Conservation (phyloP, 2,797 vertebrate species). For the Parotocinclus haroldoi region DNA sequence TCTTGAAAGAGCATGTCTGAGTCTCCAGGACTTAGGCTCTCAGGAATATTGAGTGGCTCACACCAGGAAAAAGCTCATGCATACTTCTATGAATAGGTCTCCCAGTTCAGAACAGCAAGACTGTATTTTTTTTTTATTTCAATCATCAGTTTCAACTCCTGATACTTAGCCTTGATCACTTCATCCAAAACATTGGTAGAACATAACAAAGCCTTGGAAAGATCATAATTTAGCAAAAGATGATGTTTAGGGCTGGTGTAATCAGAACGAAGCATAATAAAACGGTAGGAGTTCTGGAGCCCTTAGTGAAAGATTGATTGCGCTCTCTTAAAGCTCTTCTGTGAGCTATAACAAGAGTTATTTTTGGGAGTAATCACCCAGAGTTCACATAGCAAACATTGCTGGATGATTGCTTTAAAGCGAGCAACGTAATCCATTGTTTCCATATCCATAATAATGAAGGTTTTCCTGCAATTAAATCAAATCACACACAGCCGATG, state of each 20-base stretch:
- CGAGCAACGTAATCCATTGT: constrained; percentile 54
- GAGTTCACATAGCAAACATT: constrained; percentile 52
- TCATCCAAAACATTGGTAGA: not conserved
- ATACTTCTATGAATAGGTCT: not conserved
- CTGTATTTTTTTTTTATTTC: constrained; percentile 7
- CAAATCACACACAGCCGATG: constrained; percentile 50
- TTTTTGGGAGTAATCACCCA: constrained; percentile 49
- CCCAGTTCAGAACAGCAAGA: not conserved
- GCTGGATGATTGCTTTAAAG: constrained; percentile 53
- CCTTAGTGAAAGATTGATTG: constrained; percentile 36
- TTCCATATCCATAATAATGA: constrained; percentile 51
- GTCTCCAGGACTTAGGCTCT: constrained; percentile 23
- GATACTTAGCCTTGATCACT: not conserved
- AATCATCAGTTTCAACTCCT: not conserved
- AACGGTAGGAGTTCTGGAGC: constrained; percentile 24
- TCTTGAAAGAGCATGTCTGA: constrained; percentile 10
- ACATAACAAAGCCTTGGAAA: not conserved
- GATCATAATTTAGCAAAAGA: constrained; percentile 16
- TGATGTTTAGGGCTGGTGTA: constrained; percentile 6
- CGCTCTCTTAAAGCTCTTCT: constrained; percentile 23
- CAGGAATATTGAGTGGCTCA: constrained; percentile 18
- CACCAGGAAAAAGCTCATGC: constrained; percentile 18
- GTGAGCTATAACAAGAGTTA: constrained; percentile 44
- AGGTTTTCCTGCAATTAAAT: constrained; percentile 48
- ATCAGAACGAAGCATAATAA: constrained; percentile 31